A percentile compares a stretch with the other conserved stretches of the same genome.
These are phyloP conservation scores for Diadromus collaris DNA, from an alignment of 2,888 invertebrate genomes.

Conservation along the genomic window DNA sequence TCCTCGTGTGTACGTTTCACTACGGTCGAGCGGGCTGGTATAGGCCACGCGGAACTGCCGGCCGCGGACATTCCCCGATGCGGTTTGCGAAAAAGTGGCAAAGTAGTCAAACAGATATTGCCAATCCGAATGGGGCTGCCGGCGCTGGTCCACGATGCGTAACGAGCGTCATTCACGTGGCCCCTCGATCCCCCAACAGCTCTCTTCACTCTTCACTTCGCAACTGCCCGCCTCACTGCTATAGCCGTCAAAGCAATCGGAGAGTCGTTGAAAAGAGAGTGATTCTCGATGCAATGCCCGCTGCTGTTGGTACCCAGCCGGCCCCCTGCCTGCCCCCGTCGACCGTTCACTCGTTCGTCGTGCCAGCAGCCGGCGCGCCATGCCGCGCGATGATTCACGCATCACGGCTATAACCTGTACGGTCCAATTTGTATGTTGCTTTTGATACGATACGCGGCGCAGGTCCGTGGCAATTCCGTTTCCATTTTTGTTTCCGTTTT, in stretches of 20 bases:
- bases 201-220: conserved; percentile 36
- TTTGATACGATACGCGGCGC: conserved; percentile 53
- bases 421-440: conserved; percentile 58
- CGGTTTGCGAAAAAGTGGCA: conserved; percentile 46
- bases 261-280: conserved; percentile 59
- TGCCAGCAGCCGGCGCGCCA: conserved; percentile 51
- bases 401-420: conserved; percentile 55
- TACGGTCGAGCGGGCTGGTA: not conserved
- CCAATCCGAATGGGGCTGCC: conserved; percentile 39
- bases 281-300: conserved; percentile 52
- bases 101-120: conserved; percentile 54
- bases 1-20: conserved; percentile 2
- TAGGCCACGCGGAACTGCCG: not conserved
- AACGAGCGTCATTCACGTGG: conserved; percentile 53
- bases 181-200: conserved; percentile 18
- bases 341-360: conserved; percentile 28
- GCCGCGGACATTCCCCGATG: conserved; percentile 11
- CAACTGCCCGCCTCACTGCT: conserved; percentile 38
- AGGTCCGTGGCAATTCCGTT: conserved; percentile 37
- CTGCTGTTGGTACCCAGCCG: conserved; percentile 6
- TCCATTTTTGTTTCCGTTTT: not conserved
- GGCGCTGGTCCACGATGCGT: conserved; percentile 37
- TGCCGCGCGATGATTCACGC: conserved; percentile 59
- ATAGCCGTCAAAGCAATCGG: conserved; percentile 54
- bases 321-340: conserved; percentile 6